Evolutionary conservation across 2,888 invertebrate genomes (phyloP).

Genomic region (Agonopterix alstromeriana): DNA sequence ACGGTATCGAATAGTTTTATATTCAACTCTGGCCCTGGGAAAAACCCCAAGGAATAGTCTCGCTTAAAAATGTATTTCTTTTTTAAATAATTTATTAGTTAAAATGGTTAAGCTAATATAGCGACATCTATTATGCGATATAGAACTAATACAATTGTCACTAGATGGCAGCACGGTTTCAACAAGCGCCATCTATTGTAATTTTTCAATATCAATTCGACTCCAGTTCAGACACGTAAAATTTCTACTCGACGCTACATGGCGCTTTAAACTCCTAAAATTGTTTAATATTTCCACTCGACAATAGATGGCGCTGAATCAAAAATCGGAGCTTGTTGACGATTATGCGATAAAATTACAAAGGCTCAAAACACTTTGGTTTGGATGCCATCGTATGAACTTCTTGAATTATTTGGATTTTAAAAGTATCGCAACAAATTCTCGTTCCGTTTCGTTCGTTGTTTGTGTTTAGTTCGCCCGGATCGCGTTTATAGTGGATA

Average conservation of each 20-base stretch:
- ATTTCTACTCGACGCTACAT: conserved; percentile 20
- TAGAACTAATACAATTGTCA: neutral
- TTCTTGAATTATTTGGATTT: neutral
- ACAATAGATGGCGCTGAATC: conserved; percentile 18
- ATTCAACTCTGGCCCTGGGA: no score
- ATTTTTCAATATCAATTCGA: neutral
- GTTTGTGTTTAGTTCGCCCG: conserved; percentile 44
- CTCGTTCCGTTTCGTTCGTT: conserved; percentile 16
- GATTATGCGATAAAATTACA: neutral
- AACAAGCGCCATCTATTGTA: neutral
- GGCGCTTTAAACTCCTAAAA: conserved; percentile 2
- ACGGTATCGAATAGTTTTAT: no score
- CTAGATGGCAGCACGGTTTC: neutral
- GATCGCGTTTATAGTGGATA: conserved; percentile 49
- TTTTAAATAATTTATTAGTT: no score
- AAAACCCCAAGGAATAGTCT: no score
- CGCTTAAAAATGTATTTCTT: no score
- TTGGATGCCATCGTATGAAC: neutral
- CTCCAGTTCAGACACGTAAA: neutral
- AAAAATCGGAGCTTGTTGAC: neutral
- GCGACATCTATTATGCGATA: no score
- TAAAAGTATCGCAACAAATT: conserved; percentile 32
- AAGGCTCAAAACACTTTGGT: neutral
- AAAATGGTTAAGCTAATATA: no score
- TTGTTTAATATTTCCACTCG: conserved; percentile 10